Evolutionary conservation across 2,888 invertebrate species (phyloP).

Genomic region (Ceramica pisi): DNA sequence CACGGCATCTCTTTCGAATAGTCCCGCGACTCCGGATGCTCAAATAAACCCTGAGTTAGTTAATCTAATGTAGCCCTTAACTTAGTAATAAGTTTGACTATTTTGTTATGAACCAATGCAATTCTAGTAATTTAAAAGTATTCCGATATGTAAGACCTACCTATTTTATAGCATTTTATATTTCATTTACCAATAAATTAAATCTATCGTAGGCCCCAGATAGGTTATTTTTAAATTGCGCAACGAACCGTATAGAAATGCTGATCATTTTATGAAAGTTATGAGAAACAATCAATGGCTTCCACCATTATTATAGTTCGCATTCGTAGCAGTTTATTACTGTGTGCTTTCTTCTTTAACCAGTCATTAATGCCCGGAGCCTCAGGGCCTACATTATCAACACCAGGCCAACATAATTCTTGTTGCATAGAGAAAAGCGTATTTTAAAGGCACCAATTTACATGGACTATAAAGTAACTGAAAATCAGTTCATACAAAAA

Average conservation of each 20-base stretch:
- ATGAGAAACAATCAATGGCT: slow-evolving; percentile 29
- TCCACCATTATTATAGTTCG: slow-evolving; percentile 34
- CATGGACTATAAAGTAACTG: not conserved
- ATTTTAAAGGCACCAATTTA: not conserved
- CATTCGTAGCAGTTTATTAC: slow-evolving; percentile 19
- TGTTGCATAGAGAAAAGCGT: slow-evolving; percentile 9
- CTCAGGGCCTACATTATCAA: slow-evolving; percentile 21
- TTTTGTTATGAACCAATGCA: too few species aligned
- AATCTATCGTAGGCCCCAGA: not conserved
- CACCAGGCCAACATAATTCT: slow-evolving; percentile 14
- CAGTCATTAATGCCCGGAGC: slow-evolving; percentile 29
- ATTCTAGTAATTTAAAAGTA: too few species aligned
- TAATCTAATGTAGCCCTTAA: too few species aligned
- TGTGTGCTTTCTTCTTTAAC: slow-evolving; percentile 39
- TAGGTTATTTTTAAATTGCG: not conserved
- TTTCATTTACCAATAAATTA: not conserved
- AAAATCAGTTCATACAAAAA: not conserved
- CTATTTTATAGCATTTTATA: not conserved
- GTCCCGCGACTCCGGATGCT: too few species aligned
- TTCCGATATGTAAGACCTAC: too few species aligned
- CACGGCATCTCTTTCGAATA: too few species aligned
- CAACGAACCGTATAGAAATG: not conserved
- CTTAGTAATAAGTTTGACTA: too few species aligned
- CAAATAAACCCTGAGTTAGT: too few species aligned
- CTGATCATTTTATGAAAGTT: slow-evolving; percentile 38